Evolutionary conservation across 2,888 invertebrate genomes (phyloP), one percentile per base, ranked within the genome.

Genomic region (Tuberolachnus salignus): DNA sequence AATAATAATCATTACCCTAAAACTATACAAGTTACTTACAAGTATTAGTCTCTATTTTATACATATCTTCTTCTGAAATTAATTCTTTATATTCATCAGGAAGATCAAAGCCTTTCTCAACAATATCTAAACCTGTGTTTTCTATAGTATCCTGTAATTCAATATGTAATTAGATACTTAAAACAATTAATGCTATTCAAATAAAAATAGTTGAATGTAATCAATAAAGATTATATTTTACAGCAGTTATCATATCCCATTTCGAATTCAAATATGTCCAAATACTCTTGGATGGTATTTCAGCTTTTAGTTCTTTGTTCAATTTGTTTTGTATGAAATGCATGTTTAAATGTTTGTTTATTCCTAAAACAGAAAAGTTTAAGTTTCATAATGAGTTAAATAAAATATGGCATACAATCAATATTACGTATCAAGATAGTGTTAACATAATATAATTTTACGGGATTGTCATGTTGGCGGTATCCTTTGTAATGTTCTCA

Each of bases 331-430:
- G 3, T 23, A 78, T 1, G 1, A 78, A 1, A 21, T 49, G n/a
- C 3, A 78, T 21, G 21, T 21, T 69, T 14, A 78, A 42, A 4
- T 69, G 59, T 61, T 78, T 78, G 14, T 78, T 69, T 6, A 78
- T 49, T 78, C 78, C 75, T 75, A 16, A 34, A 55, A 74, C 0
- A 26, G 61, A 26, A 42, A 14, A 73, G 8, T 34, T 34, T 34
- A 34, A 34, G 3, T n/a, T n/a, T n/a, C n/a, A n/a, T 34, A 34
- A 34, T 34, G 3, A 34, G 34, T 34, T 34, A 34, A 34, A 34
- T 34, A 34, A 34, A 34, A 34, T 4, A 4, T 34, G 34, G 6
- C 34, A 34, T 34, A 6, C 3, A 34, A 57, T 26, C 13, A 19
- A 23, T 55, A 21, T 26, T n/a, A n/a, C n/a, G n/a, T n/a, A n/a